Percentiles rank a stretch among this genome's conserved stretches.
phyloP scores from a whole-genome alignment of 2,797 vertebrate genomes.

The Sciaenops ocellatus region DNA sequence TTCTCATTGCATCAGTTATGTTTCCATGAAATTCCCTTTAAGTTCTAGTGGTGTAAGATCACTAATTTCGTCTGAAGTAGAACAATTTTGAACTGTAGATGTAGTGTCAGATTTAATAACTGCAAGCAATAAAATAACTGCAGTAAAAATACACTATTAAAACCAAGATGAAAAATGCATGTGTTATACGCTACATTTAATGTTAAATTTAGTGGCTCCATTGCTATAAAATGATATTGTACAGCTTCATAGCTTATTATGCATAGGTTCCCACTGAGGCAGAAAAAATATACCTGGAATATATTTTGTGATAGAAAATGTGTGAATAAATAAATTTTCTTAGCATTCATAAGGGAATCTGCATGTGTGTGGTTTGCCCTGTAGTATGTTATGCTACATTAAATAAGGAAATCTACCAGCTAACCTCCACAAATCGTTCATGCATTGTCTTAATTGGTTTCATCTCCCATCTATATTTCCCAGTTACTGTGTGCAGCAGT shows the following conservation, averaged over 20 bases:
- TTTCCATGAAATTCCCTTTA: not conserved
- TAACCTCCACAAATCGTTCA: slow-evolving; percentile 7
- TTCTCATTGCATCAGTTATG: not conserved
- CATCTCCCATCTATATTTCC: not conserved
- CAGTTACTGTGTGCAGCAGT: too few relatives aligned
- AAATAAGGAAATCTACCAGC: slow-evolving; percentile 2
- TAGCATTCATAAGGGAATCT: too few relatives aligned
- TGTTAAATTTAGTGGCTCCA: not conserved
- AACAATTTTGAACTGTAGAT: not conserved
- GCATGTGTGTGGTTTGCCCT: not conserved
- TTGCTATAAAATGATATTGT: not conserved
- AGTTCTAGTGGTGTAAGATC: not conserved
- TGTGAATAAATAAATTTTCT: not conserved
- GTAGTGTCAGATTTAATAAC: not conserved
- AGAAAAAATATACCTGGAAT: not conserved
- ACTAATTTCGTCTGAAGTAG: not conserved
- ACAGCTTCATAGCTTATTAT: not conserved
- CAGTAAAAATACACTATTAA: not conserved
- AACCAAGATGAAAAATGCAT: not conserved
- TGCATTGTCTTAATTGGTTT: slow-evolving; percentile 12
- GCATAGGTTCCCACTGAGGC: not conserved
- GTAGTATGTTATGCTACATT: not conserved
- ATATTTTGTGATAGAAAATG: not conserved
- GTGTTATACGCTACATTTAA: not conserved
- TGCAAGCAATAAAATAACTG: not conserved